Percentiles rank a stretch among this genome's conserved stretches.
Conservation (phyloP, 2,797 vertebrate genomes). For the Tarsius wallacei region DNA sequence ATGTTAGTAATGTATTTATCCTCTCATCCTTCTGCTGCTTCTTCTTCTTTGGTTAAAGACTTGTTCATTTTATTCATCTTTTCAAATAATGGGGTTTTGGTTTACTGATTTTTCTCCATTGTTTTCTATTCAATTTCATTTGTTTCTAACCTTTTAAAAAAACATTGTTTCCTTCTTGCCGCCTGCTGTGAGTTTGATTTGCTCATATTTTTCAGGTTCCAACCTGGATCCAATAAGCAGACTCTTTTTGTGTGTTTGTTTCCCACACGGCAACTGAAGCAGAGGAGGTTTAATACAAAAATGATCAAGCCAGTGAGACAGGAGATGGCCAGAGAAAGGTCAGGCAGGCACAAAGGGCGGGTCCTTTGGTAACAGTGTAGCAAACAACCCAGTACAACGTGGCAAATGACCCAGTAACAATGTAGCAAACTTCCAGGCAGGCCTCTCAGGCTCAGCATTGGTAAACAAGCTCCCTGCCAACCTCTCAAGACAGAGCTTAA, state of each 20-base stretch:
- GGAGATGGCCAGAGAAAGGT: too few species aligned
- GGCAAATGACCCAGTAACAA: too few species aligned
- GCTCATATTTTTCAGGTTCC: background rate
- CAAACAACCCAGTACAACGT: too few species aligned
- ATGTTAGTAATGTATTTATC: too few species aligned
- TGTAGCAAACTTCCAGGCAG: too few species aligned
- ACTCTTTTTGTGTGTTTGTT: too few species aligned
- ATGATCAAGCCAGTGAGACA: background rate
- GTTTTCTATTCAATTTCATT: background rate
- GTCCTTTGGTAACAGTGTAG: too few species aligned
- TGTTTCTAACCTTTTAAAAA: background rate
- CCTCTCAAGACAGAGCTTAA: too few species aligned
- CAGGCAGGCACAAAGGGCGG: too few species aligned
- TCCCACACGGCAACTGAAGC: accelerated
- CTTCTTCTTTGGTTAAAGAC: background rate
- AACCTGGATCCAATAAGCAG: background rate
- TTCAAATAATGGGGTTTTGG: background rate
- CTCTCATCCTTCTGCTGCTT: too few species aligned
- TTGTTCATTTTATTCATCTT: background rate
- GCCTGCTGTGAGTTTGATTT: background rate
- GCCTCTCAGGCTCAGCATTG: too few species aligned
- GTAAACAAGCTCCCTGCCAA: too few species aligned
- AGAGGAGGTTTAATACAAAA: accelerated
- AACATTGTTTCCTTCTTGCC: background rate
- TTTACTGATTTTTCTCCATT: background rate